Evolutionary conservation across 2,113 vertebrate species (phyloP).

Genomic region (Cebus imitator): DNA sequence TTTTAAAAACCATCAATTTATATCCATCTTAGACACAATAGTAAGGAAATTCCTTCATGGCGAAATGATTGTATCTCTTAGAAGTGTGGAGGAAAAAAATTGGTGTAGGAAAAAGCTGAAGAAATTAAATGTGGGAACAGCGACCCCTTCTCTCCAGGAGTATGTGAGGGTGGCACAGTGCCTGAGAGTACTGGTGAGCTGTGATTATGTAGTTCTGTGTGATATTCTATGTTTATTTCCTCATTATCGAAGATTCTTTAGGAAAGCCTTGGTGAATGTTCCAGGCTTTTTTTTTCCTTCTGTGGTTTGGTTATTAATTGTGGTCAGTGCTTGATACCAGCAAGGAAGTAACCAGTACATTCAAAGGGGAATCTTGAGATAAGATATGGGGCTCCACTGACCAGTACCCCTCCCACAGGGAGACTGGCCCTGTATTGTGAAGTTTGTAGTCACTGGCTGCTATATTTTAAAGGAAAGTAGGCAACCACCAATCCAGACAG

Average conservation of each 20-base stretch:
- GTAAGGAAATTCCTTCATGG: background rate
- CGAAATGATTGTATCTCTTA: background rate
- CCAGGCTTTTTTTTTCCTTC: background rate
- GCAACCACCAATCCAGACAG: background rate
- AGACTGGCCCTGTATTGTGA: background rate
- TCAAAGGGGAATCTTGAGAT: background rate
- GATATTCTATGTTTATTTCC: background rate
- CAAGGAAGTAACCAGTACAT: background rate
- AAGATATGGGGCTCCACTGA: background rate
- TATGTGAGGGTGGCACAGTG: background rate
- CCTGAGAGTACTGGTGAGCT: background rate
- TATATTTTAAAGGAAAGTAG: background rate
- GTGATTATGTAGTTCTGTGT: background rate
- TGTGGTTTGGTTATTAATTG: background rate
- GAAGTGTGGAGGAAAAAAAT: background rate
- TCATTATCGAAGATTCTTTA: background rate
- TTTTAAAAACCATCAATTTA: background rate
- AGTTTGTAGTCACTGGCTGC: background rate
- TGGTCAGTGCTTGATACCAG: background rate
- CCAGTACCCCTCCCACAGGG: background rate
- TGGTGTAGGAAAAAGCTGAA: background rate
- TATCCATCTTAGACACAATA: background rate
- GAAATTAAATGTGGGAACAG: background rate
- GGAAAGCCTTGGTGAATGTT: background rate
- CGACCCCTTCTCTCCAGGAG: background rate